phyloP scores from a whole-genome alignment of 2,113 vertebrate species.

The Gila orcuttii region DNA sequence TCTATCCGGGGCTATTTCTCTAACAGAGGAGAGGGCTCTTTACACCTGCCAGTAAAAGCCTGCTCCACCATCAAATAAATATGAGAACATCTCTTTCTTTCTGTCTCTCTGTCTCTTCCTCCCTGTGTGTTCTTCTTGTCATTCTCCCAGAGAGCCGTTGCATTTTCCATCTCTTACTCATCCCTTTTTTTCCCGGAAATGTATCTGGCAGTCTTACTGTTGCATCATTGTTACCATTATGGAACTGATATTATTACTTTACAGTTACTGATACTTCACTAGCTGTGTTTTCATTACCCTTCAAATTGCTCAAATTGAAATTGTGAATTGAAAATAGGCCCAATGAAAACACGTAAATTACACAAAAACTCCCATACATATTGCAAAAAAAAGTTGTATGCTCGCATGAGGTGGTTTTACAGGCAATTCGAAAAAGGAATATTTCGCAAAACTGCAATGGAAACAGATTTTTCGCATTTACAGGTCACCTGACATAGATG shows the following conservation, averaged over 20 bases:
- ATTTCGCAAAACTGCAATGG: too few species aligned
- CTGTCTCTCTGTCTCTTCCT: neutral
- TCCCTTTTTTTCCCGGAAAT: neutral
- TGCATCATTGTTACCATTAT: neutral
- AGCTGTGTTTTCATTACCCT: too few species aligned
- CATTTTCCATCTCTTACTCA: conserved; percentile 5
- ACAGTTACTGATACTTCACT: neutral
- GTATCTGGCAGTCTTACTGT: neutral
- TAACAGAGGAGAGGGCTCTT: conserved; percentile 7
- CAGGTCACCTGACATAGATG: too few species aligned
- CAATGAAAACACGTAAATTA: too few species aligned
- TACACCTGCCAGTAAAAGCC: conserved; percentile 26
- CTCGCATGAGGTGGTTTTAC: too few species aligned
- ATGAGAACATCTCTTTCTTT: conserved; percentile 17
- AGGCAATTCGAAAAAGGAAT: too few species aligned
- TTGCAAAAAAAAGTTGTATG: too few species aligned
- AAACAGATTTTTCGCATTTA: too few species aligned
- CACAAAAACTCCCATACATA: too few species aligned
- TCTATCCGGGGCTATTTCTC: neutral
- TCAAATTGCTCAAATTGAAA: too few species aligned
- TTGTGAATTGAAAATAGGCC: too few species aligned
- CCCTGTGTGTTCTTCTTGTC: neutral
- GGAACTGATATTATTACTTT: neutral
- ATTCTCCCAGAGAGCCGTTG: neutral
- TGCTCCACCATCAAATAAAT: conserved; percentile 32